Base-by-base conservation (phyloP, 2,113 vertebrate genomes). In the Ameiurus melas region DNA sequence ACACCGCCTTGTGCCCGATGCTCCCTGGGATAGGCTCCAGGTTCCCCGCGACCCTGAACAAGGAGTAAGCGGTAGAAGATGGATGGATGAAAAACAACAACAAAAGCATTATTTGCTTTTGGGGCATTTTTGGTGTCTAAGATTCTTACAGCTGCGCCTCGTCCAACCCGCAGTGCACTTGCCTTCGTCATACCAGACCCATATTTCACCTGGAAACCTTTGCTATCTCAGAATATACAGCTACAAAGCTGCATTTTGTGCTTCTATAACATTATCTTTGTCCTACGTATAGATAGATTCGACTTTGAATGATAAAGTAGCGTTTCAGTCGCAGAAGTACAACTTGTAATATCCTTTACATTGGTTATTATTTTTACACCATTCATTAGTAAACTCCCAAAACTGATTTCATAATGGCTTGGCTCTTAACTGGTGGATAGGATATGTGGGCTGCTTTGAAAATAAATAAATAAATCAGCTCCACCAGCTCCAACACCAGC, bases 341-440 rank as follows among this genome's bases (percentile, higher is more conserved):
- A 79, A 33, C 55, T 82, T 36, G 47, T 79, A 79, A n/a, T 17
- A 53, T 79, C 47, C 75, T 79, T 55, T 36, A 75, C 71, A 75
- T 8, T 39, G 2, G 2, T 75, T 79, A 53, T n/a, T 47, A 14
- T n/a, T 79, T n/a, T 51, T 79, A 53, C 27, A 55, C 51, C n/a
- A 80, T 55, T 55, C 10, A 25, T 78, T 14, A 47, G 13, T 25
- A 47, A 77, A 79, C 39, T 25, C 73, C 39, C 10, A 79, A 81
- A 58, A 82, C 17, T 58, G 8, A 60, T 60, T 82, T 39, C 13
- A 60, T 60, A 82, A 60, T 57, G 51, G 27, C 33, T 60, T 82
- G 80, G 80, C 80, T 62, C 58, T 43, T 25, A 58, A 62, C 5
- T 43, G 22, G 33, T 43, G 10, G 33, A 60, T 36, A 82, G 10